These are phyloP conservation scores for Montipora sp. DNA, from an alignment of 64 coral and sea anemone species.

Conservation along the genomic window DNA sequence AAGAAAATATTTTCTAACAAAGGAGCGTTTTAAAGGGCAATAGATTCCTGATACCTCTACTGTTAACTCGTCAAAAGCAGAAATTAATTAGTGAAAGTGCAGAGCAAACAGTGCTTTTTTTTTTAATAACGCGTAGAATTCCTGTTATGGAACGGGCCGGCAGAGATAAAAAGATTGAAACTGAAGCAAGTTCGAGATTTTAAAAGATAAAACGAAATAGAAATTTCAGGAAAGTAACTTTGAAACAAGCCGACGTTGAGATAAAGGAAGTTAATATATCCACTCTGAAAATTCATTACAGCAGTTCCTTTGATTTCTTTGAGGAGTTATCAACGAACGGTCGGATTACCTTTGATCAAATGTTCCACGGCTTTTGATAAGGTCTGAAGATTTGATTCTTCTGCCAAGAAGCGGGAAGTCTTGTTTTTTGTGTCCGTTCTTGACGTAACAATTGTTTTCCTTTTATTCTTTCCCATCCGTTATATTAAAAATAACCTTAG, in stretches of 20 bases:
- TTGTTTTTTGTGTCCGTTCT: not conserved
- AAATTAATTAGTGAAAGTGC: conserved; percentile 18
- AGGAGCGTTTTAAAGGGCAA: not conserved
- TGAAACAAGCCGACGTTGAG: not conserved
- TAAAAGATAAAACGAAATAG: conserved; percentile 24
- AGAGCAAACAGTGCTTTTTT: not conserved
- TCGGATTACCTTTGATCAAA: not conserved
- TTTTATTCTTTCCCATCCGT: not conserved
- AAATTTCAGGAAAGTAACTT: not conserved
- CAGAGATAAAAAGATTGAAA: not conserved
- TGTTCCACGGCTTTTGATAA: not conserved
- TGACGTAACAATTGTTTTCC: not conserved
- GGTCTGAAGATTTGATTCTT: not conserved
- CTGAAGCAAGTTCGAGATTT: not conserved
- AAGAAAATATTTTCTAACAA: not conserved
- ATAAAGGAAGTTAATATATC: conserved; percentile 47
- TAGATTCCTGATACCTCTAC: no score
- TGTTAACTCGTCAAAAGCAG: not conserved
- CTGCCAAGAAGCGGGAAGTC: not conserved
- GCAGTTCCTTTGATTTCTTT: not conserved
- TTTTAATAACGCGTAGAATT: conserved; percentile 17
- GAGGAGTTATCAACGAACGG: not conserved
- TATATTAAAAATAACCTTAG: not conserved
- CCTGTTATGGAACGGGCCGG: not conserved
- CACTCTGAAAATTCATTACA: conserved; percentile 1